Percentiles rank a stretch among this genome's conserved stretches.
Evolutionary conservation across 2,113 vertebrate genomes (phyloP).

Genomic region (Athene cunicularia): DNA sequence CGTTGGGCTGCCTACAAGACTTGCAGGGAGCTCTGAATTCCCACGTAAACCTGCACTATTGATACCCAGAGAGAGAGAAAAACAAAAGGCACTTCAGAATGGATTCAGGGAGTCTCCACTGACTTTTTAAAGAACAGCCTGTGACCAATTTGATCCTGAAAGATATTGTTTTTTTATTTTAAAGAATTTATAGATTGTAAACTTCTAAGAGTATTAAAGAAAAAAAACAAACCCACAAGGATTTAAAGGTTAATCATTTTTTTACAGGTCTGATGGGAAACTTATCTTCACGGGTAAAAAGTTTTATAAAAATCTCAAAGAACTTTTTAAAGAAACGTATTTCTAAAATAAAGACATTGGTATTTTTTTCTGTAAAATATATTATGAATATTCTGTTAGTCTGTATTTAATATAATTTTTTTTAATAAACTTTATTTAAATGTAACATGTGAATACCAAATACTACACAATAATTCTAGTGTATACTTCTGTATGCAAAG

Average conservation of each 20-base stretch:
- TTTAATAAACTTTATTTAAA: constrained; percentile 74
- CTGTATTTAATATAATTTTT: constrained; percentile 74
- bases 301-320: constrained; percentile 63
- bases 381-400: constrained; percentile 58
- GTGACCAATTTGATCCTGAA: constrained; percentile 54
- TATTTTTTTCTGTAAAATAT: constrained; percentile 67
- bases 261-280: constrained; percentile 19
- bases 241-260: constrained; percentile 16
- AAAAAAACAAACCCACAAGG: neutral
- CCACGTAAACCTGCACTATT: constrained; percentile 79
- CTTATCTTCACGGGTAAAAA: constrained; percentile 53
- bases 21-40: constrained; percentile 16
- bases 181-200: neutral
- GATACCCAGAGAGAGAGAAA: constrained; percentile 64
- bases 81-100: constrained; percentile 46
- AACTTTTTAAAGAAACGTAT: constrained; percentile 35
- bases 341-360: constrained; percentile 59
- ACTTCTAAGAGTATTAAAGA: neutral
- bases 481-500: neutral
- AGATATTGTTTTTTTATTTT: neutral
- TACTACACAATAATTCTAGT: constrained; percentile 18
- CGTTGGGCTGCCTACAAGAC: neutral
- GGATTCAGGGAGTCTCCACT: constrained; percentile 82
- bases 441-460: constrained; percentile 47
- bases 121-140: constrained; percentile 69